phyloP scores from a whole-genome alignment of 1,140 invertebrate genomes.

The Acromyrmex heyeri region DNA sequence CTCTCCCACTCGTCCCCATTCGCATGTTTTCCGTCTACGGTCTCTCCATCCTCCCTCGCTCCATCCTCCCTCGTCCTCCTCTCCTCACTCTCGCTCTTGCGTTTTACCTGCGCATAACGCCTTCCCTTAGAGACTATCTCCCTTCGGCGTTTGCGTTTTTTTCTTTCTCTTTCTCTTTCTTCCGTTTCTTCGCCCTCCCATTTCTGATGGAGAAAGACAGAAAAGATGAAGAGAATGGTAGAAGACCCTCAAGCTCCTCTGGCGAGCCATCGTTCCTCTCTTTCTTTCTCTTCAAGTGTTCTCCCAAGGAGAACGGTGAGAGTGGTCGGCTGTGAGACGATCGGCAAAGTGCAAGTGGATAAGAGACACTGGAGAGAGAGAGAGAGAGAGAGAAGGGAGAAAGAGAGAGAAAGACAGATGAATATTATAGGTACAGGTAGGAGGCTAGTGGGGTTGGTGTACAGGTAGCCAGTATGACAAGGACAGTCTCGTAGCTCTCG shows the following conservation, averaged over 20 bases:
- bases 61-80: slow-evolving; percentile 27
- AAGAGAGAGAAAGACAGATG: slow-evolving; percentile 1
- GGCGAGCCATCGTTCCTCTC: slow-evolving; percentile 8
- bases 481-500: slow-evolving; percentile 34
- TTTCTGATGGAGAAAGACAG: slow-evolving; percentile 53
- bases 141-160: slow-evolving; percentile 42
- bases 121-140: slow-evolving; percentile 42
- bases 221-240: slow-evolving; percentile 57
- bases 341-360: not conserved
- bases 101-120: slow-evolving; percentile 64
- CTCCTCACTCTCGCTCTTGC: slow-evolving; percentile 40
- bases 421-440: not conserved
- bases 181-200: slow-evolving; percentile 62
- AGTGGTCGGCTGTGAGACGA: slow-evolving; percentile 38
- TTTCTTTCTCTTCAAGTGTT: not conserved
- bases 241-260: slow-evolving; percentile 14
- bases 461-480: slow-evolving; percentile 80
- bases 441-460: slow-evolving; percentile 69
- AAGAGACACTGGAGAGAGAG: not conserved
- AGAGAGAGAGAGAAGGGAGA: not conserved
- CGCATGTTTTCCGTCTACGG: slow-evolving; percentile 63
- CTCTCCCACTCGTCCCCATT: slow-evolving; percentile 57
- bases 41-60: slow-evolving; percentile 60
- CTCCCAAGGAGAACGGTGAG: slow-evolving; percentile 20
- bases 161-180: slow-evolving; percentile 49